phyloP scores from a whole-genome alignment of 2,113 vertebrate species.

The Chroicocephalus ridibundus region DNA sequence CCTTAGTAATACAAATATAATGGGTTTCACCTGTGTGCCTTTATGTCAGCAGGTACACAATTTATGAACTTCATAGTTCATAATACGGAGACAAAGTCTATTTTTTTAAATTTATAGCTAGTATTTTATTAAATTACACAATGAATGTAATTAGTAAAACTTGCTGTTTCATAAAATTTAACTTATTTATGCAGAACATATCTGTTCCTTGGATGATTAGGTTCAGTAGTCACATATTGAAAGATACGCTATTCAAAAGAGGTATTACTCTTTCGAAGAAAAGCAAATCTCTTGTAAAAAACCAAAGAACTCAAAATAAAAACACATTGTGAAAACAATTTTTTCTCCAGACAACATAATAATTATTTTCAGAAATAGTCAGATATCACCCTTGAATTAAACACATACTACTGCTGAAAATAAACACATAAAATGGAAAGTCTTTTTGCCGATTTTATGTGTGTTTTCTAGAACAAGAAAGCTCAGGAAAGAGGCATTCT shows the following conservation, averaged over 20 bases:
- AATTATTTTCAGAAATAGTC: background rate
- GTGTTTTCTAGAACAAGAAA: background rate
- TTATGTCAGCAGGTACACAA: background rate
- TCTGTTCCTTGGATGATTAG: background rate
- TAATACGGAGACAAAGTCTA: background rate
- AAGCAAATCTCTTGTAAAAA: background rate
- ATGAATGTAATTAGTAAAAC: conserved; percentile 24
- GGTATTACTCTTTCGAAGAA: background rate
- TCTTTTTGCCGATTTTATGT: background rate
- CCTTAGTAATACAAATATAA: background rate
- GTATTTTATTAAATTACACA: conserved; percentile 23
- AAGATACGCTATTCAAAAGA: background rate
- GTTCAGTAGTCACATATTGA: background rate
- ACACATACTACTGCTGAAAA: background rate
- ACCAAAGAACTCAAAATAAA: background rate
- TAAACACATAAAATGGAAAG: background rate
- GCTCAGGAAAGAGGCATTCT: background rate
- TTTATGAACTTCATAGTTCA: conserved; percentile 5
- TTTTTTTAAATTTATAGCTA: background rate
- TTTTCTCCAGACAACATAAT: background rate
- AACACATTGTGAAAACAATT: background rate
- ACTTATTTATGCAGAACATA: conserved; percentile 9
- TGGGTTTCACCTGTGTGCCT: conserved; percentile 32
- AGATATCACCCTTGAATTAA: background rate
- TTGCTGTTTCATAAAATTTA: conserved; percentile 3